These are phyloP conservation scores for Timandra comae DNA, from an alignment of 2,888 invertebrate species.

Conservation along the genomic window DNA sequence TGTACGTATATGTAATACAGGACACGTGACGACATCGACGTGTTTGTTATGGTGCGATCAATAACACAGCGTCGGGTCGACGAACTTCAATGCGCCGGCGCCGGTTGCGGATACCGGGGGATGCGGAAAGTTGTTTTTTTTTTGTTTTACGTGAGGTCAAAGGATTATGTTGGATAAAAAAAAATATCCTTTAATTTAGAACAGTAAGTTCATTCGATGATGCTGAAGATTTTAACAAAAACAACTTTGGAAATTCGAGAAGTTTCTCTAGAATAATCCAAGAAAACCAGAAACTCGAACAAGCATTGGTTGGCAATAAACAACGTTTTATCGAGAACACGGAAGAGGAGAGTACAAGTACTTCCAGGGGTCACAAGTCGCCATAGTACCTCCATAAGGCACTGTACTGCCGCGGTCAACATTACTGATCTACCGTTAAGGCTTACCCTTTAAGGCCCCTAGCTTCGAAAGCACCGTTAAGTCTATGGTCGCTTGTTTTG, in stretches of 20 bases:
- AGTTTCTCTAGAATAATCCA: too few species aligned
- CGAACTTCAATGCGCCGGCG: slow-evolving; percentile 60
- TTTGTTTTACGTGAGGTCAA: slow-evolving; percentile 24
- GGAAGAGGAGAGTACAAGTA: too few species aligned
- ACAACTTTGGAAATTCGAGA: too few species aligned
- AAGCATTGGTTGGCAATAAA: too few species aligned
- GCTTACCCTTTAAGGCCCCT: slow-evolving; percentile 39
- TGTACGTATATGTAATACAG: slow-evolving; percentile 7
- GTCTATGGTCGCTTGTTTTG: slow-evolving; percentile 6
- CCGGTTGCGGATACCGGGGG: slow-evolving; percentile 51
- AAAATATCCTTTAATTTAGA: too few species aligned
- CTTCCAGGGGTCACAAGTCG: too few species aligned
- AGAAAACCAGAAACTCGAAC: too few species aligned
- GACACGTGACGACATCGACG: slow-evolving; percentile 16
- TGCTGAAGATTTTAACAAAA: too few species aligned
- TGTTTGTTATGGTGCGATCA: slow-evolving; percentile 57
- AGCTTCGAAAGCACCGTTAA: slow-evolving; percentile 27
- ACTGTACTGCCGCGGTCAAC: slow-evolving; percentile 29
- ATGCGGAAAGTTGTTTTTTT: slow-evolving; percentile 41
- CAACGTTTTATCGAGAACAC: too few species aligned
- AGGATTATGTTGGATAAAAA: too few species aligned
- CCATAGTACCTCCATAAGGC: too few species aligned
- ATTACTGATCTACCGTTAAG: slow-evolving; percentile 28
- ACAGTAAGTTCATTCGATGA: too few species aligned
- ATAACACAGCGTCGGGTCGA: slow-evolving; percentile 67